These are phyloP conservation scores for Pseudorasbora parva DNA, from an alignment of 2,113 vertebrate species.

Conservation along the genomic window DNA sequence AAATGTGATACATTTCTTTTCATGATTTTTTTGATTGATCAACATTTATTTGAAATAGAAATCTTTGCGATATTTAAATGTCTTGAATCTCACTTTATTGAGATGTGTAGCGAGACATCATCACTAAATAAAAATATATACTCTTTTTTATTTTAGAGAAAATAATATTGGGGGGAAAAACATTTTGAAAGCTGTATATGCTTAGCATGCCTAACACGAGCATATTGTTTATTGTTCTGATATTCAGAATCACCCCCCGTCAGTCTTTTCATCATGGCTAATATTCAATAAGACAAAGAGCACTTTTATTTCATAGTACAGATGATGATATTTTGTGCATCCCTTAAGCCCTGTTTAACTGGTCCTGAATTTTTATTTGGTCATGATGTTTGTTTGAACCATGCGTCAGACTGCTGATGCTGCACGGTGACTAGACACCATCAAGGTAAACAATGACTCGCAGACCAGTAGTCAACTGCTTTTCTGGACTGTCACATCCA, in stretches of 20 bases:
- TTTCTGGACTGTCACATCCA: not conserved
- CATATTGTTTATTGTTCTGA: too few relatives aligned
- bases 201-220: too few relatives aligned
- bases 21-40: not conserved
- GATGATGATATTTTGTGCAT: not conserved
- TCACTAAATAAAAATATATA: not conserved
- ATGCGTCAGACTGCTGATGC: slow-evolving; percentile 9
- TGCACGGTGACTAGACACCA: not conserved
- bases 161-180: too few relatives aligned
- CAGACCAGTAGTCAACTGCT: not conserved
- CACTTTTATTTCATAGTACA: too few relatives aligned
- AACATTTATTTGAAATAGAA: not conserved
- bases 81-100: not conserved
- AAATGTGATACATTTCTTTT: too few relatives aligned
- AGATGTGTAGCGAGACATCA: too few relatives aligned
- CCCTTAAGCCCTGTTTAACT: not conserved
- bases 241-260: too few relatives aligned
- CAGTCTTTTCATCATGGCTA: not conserved
- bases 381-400: not conserved
- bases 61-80: not conserved
- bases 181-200: not conserved
- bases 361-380: not conserved
- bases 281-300: not conserved
- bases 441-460: not conserved
- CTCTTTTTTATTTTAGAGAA: too few relatives aligned